phyloP scores from a whole-genome alignment of 1,140 invertebrate genomes.

The Vanessa atalanta region DNA sequence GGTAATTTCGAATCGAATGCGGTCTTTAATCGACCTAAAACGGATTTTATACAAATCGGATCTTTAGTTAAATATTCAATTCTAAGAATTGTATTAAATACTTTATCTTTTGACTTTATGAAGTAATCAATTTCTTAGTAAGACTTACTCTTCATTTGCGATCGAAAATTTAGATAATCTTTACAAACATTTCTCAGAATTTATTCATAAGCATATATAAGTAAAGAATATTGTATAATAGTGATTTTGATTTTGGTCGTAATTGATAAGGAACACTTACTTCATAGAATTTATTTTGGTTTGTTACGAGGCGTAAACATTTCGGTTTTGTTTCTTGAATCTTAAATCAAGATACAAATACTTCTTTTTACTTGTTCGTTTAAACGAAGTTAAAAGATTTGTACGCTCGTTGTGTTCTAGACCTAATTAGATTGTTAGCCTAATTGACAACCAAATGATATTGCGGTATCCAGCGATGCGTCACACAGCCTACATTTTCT shows the following conservation, averaged over 20 bases:
- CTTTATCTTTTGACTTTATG: no score
- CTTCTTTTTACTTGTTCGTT: neutral
- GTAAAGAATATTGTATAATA: no score
- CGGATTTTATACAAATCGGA: neutral
- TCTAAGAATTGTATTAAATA: no score
- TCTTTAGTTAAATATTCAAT: no score
- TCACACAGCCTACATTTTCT: neutral
- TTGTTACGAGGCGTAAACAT: neutral
- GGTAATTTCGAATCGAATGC: neutral
- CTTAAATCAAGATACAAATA: neutral
- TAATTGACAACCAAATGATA: neutral
- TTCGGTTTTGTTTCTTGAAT: neutral
- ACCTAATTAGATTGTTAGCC: constrained; percentile 8
- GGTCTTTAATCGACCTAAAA: neutral
- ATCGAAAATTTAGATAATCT: no score
- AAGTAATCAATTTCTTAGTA: no score
- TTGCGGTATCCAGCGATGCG: constrained; percentile 7
- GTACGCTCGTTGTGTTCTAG: neutral
- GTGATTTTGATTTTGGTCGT: no score
- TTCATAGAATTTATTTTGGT: no score
- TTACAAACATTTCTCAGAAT: no score
- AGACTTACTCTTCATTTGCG: no score
- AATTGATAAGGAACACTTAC: no score
- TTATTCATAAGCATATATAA: no score
- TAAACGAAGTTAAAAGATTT: constrained; percentile 3